Evolutionary conservation across 2,797 vertebrate genomes (phyloP).

Genomic region (Taeniopygia guttata): DNA sequence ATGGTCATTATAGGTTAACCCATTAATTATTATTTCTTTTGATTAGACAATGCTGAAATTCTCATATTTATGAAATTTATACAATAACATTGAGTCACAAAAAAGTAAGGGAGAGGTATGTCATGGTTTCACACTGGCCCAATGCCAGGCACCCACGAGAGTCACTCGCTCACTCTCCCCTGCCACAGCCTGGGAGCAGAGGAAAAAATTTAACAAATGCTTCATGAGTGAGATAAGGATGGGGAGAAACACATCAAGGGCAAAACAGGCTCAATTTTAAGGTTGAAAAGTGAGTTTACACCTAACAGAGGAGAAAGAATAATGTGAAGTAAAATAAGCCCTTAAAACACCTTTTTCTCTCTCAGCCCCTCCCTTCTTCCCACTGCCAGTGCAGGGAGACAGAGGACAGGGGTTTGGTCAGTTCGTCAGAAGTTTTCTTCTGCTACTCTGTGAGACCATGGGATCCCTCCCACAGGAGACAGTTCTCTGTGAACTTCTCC

Average conservation of each 20-base stretch:
- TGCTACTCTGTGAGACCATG: fast-evolving
- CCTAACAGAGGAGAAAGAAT: background rate
- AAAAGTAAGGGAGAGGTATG: background rate
- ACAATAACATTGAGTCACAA: background rate
- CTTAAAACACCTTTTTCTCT: background rate
- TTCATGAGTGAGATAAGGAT: background rate
- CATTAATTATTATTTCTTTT: background rate
- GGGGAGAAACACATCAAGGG: background rate
- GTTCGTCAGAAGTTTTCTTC: background rate
- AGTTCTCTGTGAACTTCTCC: too few relatives aligned
- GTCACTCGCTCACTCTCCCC: fast-evolving
- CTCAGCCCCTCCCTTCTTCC: background rate
- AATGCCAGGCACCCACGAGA: fast-evolving
- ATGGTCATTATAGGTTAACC: fast-evolving
- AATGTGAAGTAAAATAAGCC: background rate
- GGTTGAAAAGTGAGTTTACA: background rate
- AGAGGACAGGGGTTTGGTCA: background rate
- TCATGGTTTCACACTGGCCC: background rate
- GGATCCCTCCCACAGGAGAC: background rate
- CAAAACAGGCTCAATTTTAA: background rate
- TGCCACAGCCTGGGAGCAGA: background rate
- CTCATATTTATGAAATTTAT: background rate
- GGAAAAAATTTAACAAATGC: background rate
- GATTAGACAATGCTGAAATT: fast-evolving
- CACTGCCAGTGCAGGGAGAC: background rate